Evolutionary conservation across 2,797 vertebrate species (phyloP), one percentile per base, ranked within the genome.

Genomic region (Pseudochromis fuscus): DNA sequence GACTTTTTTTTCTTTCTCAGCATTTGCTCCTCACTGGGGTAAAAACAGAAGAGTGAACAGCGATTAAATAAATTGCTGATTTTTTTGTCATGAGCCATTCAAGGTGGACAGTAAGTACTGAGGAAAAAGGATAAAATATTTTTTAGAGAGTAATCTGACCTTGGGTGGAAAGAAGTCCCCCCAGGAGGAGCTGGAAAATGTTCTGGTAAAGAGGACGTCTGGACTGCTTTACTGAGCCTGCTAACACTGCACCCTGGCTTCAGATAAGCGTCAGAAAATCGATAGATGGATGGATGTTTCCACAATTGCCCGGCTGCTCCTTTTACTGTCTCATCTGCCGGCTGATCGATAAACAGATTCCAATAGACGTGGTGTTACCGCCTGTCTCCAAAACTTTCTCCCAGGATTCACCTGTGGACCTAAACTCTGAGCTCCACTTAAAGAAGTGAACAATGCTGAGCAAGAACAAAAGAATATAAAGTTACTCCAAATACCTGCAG

Each of bases 221-320:
- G 38, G 40, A 44, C 11, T 38, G 12, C 38, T n/a, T 6, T 40
- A 18, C 2, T 16, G 18, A n/a, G 16, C 15, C 18, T 40, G 16
- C 8, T 40, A n/a, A 16, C 6, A 7, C 38, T 21, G 3, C n/a
- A 19, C 9, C 6, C n/a, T 9, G 18, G 19, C 40, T 44, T 44
- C 7, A 44, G n/a, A 44, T 19, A 19, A 19, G n/a, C 40, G 3
- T 37, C 23, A 27, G 59, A 49, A 62, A 62, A 62, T 50, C 31
- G 33, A 33, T 16, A 15, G 13, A 13, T 38, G 35, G 42, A 62
- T 28, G 18, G 45, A 50, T 50, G 59, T 42, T 19, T 42, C 13
- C 13, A 13, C 35, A 38, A 33, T n/a, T n/a, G 30, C 30, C 30
- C 13, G 13, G 35, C 13, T 13, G 2, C 9, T 38, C n/a, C 40